Conservation (phyloP, 2,888 invertebrate species). For the Tinea pellionella region DNA sequence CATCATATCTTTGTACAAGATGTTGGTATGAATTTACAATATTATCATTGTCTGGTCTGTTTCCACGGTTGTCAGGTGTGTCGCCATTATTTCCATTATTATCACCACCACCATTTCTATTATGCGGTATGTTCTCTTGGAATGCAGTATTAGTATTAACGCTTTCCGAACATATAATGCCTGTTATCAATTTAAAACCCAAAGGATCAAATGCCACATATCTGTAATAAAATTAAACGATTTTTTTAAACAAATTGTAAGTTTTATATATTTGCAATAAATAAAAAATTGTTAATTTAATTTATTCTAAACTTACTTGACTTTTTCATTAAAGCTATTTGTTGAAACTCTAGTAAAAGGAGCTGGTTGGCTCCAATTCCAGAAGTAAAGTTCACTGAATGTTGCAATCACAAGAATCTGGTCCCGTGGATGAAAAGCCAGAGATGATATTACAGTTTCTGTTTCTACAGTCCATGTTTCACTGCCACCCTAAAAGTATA, state of each 20-base stretch:
- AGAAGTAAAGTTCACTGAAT: constrained; percentile 85
- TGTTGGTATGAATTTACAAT: constrained; percentile 62
- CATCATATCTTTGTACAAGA: constrained; percentile 61
- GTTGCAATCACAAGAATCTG: constrained; percentile 87
- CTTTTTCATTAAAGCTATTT: constrained; percentile 82
- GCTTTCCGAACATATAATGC: constrained; percentile 66
- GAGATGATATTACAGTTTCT: constrained; percentile 83
- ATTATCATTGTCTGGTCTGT: constrained; percentile 32
- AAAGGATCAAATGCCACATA: constrained; percentile 86
- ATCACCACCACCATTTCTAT: constrained; percentile 20
- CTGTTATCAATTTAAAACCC: constrained; percentile 86
- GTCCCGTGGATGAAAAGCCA: constrained; percentile 88
- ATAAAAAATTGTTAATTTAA: no score
- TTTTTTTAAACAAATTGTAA: background rate
- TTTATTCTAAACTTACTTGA: constrained; percentile 74
- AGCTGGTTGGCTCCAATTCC: constrained; percentile 87
- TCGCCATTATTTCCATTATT: constrained; percentile 29
- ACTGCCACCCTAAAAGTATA: constrained; percentile 76
- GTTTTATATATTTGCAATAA: no score
- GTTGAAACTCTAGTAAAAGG: constrained; percentile 82
- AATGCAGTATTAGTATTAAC: background rate
- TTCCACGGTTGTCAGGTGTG: constrained; percentile 22
- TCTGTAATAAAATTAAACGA: constrained; percentile 50
- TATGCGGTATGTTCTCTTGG: constrained; percentile 17
- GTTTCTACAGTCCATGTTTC: constrained; percentile 83